A percentile compares a stretch with the other conserved stretches of the same genome.
Conservation (phyloP, 2,113 vertebrate species). For the Gadus chalcogrammus region DNA sequence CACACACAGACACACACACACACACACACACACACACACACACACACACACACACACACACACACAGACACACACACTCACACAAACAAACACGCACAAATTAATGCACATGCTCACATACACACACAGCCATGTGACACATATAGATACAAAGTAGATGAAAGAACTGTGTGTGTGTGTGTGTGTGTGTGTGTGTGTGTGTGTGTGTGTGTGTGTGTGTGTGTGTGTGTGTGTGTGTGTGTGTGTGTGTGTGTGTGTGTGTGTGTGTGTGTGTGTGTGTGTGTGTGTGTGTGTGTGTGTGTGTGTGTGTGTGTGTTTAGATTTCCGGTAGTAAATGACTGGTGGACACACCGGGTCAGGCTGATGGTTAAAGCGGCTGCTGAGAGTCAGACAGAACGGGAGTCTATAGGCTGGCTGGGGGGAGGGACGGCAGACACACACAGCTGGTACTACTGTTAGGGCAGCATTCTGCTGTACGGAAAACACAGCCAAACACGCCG, state of each 20-base stretch:
- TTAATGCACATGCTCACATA: background rate
- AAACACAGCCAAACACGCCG: too few relatives aligned
- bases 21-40: too few relatives aligned
- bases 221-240: slow-evolving; percentile 3
- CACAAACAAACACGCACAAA: background rate
- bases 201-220: slow-evolving; percentile 1
- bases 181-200: slow-evolving; percentile 1
- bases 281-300: background rate
- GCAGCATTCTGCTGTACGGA: too few relatives aligned
- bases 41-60: too few relatives aligned
- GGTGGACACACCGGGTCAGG: background rate
- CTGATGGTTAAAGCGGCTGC: background rate
- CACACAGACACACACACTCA: background rate
- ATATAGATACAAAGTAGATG: background rate
- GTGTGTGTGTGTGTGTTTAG: background rate
- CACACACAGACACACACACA: background rate
- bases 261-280: slow-evolving; percentile 1
- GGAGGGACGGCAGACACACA: background rate
- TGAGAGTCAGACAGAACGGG: background rate
- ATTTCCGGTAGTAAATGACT: background rate
- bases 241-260: slow-evolving; percentile 1
- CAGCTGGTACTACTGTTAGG: background rate
- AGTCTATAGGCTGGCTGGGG: background rate
- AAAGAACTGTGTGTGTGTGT: background rate
- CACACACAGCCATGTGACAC: background rate